Evolutionary conservation across 2,113 vertebrate species (phyloP), one percentile per base, ranked within the genome.

Genomic region (Eurystomus gularis): DNA sequence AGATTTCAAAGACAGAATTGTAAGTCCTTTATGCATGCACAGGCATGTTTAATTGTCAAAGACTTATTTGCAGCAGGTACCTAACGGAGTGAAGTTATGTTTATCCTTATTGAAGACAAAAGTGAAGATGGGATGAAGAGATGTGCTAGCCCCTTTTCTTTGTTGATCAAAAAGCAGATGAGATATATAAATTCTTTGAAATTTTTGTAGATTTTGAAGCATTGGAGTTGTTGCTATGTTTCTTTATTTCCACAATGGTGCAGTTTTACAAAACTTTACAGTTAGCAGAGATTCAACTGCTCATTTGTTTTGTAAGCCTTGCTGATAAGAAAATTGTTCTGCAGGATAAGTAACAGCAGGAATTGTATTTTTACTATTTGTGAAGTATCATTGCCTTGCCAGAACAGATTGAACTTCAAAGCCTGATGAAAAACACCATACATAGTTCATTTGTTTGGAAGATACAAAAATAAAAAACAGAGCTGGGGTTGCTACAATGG

Each of bases 381-480:
- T 91, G 95, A 98, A 97, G 93, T 91, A 85, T 68, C 76, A 82
- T 23, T 79, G 77, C 88, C 66, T 96, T 97, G 86, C 88, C 96
- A 96, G 92, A 97, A 93, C 78, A 96, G 92, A 97, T 62, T 97
- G 94, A 97, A 98, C 91, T 96, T 98, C 97, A 98, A 98, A 97
- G 90, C 16, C 49, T 95, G 64, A 69, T 52, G 95, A 65, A 97
- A 95, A 96, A n/a, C 58, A 96, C 82, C 76, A 92, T 88, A 96
- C 82, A 93, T 86, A 91, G 91, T 97, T 97, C 98, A 97, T 97
- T 97, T 96, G 49, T 94, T 97, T 95, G 92, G 68, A 81, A 57
- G 83, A 91, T 60, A 89, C 33, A 94, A 96, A 95, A 97, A 96
- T 95, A 96, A 97, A 97, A 96, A 66, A 42, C 75, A 93, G 66